A percentile compares a stretch with the other conserved stretches of the same genome.
Conservation (phyloP, 2,888 invertebrate genomes). For the Osmoderma eremita region DNA sequence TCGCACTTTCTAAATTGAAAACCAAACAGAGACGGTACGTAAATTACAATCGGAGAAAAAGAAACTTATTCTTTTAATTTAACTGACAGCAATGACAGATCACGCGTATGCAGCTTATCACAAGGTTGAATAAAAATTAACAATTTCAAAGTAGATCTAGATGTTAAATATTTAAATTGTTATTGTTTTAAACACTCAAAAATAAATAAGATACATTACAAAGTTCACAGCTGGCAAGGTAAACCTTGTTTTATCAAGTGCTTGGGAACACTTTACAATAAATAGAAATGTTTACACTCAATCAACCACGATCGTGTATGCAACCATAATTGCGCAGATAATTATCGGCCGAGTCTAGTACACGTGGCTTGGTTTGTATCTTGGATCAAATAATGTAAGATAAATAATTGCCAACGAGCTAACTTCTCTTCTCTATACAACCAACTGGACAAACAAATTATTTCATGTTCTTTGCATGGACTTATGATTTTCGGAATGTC, state of each 20-base stretch:
- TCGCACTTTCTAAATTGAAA: slow-evolving; percentile 20
- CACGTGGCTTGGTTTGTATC: slow-evolving; percentile 23
- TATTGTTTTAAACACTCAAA: neutral
- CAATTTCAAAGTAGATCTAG: too few species aligned
- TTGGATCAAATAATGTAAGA: too few species aligned
- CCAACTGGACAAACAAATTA: too few species aligned
- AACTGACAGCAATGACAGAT: slow-evolving; percentile 20
- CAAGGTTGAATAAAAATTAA: neutral
- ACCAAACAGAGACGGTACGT: slow-evolving; percentile 12
- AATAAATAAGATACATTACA: neutral
- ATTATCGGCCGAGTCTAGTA: neutral
- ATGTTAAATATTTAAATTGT: too few species aligned
- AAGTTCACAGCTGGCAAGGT: too few species aligned
- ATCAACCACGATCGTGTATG: too few species aligned
- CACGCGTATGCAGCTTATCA: neutral
- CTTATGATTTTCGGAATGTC: too few species aligned
- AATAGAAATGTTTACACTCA: too few species aligned
- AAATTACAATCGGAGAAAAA: neutral
- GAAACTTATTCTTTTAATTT: slow-evolving; percentile 6
- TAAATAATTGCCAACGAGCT: too few species aligned
- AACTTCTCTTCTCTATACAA: too few species aligned
- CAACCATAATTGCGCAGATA: neutral
- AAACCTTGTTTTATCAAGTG: neutral
- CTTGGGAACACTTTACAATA: too few species aligned
- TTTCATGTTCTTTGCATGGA: too few species aligned